These are phyloP conservation scores for Drosophila eohydei DNA, from an alignment of 2,888 invertebrate species.

Conservation along the genomic window DNA sequence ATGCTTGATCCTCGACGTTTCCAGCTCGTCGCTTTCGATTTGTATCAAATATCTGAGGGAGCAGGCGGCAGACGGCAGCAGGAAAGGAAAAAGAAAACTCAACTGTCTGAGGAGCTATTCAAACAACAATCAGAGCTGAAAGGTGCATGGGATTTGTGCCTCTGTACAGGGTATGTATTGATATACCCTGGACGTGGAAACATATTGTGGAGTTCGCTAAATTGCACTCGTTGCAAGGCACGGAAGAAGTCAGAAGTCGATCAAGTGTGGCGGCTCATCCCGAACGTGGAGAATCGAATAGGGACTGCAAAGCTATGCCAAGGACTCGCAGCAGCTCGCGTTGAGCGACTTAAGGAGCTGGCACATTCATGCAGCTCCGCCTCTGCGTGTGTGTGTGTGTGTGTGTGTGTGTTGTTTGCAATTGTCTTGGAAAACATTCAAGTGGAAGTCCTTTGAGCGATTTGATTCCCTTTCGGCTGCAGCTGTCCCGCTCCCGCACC, in stretches of 20 bases:
- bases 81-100: background rate
- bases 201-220: constrained; percentile 48
- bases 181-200: constrained; percentile 6
- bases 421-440: constrained; percentile 66
- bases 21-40: constrained; percentile 77
- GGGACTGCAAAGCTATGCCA: background rate
- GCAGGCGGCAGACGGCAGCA: background rate
- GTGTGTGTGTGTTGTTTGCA: constrained; percentile 23
- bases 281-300: constrained; percentile 9
- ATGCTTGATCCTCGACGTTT: constrained; percentile 61
- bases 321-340: background rate
- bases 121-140: constrained; percentile 19
- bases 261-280: constrained; percentile 58
- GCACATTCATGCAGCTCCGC: background rate
- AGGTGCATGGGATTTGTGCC: constrained; percentile 10
- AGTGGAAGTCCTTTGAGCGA: constrained; percentile 75
- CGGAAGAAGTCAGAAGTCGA: constrained; percentile 72
- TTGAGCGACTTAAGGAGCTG: constrained; percentile 33
- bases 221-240: constrained; percentile 63
- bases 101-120: constrained; percentile 15
- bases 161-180: background rate
- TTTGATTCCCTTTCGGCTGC: constrained; percentile 34
- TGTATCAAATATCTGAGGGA: constrained; percentile 60
- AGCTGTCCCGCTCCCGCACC: constrained; percentile 13
- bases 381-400: constrained; percentile 15